Evolutionary conservation across 2,797 vertebrate species (phyloP), one percentile per base, ranked within the genome.

Genomic region (Oophaga sylvatica): DNA sequence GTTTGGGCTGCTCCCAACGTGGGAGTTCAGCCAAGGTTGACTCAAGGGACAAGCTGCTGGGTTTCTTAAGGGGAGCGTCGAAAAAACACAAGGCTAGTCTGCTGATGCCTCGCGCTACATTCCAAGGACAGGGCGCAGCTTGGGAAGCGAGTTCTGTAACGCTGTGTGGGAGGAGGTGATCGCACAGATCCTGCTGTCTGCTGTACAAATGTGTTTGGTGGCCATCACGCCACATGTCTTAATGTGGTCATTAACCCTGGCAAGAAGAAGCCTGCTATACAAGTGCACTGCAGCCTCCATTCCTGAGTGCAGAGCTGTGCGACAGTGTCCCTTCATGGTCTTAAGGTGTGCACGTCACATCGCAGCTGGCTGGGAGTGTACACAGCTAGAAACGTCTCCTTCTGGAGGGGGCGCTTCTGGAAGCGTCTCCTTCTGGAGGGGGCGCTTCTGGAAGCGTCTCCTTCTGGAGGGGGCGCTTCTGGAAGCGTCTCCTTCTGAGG

Each of bases 11-110:
- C 0, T 73, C 11, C 65, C 65, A 71, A 59, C 16, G 41, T 3
- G 29, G 81, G 67, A 41, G 68, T 16, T 22, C 13, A 48, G 57
- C 56, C 68, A 83, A 75, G 31, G 82, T 60, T 83, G 82, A 83
- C 60, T n/a, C 0, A 83, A 75, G 68, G 53, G 68, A 57, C 82
- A 75, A 13, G 9, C 19, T 35, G 57, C 20, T 73, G 82, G 29
- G 20, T 20, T 75, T 45, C 31, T 73, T 63, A 41, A 83, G 20
- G 29, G 80, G 11, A 60, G 53, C 59, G 67, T 41, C 48, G 3
- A 62, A 26, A 73, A 83, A 83, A 75, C 48, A 63, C 2, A 71
- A 56, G 17, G 29, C 16, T 29, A 22, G 56, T 71, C 53, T 73
- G 29, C 82, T 20, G 56, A 31, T 83, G 68, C 48, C 53, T 35